A percentile compares a stretch with the other conserved stretches of the same genome.
These are phyloP conservation scores for Malacoctenus gilli DNA, from an alignment of 2,797 vertebrate genomes.

Conservation along the genomic window DNA sequence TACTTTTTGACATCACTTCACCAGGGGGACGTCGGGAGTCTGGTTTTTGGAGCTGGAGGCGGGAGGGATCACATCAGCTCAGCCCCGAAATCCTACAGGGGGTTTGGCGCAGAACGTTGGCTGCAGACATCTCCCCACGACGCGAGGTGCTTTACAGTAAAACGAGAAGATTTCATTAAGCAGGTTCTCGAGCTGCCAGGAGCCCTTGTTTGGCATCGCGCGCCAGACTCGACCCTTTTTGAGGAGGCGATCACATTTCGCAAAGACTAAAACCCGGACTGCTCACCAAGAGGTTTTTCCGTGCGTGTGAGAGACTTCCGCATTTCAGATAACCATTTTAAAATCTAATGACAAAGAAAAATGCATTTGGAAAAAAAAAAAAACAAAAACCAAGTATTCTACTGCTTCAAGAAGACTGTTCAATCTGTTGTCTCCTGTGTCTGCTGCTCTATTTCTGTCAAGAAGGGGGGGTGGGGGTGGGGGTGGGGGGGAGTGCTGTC, in stretches of 20 bases:
- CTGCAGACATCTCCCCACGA: too few species aligned
- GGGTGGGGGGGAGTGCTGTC: conserved; percentile 37
- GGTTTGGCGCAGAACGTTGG: conserved; percentile 1
- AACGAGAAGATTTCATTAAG: background rate
- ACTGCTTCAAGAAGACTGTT: conserved; percentile 35
- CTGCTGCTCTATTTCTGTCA: conserved; percentile 75
- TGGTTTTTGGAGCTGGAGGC: too few species aligned
- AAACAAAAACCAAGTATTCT: conserved; percentile 60
- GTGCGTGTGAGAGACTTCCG: too few species aligned
- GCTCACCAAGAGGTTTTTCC: background rate
- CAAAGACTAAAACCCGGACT: background rate
- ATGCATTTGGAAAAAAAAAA: conserved; percentile 21
- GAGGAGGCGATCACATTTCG: conserved; percentile 8
- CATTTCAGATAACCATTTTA: conserved; percentile 16
- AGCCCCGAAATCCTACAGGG: background rate
- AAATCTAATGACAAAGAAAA: conserved; percentile 35
- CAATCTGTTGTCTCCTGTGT: conserved; percentile 18
- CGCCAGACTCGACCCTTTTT: background rate
- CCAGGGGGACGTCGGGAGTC: background rate
- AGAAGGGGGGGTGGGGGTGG: conserved; percentile 55
- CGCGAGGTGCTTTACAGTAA: background rate
- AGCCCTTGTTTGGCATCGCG: conserved; percentile 9
- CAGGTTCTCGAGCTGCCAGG: conserved; percentile 6
- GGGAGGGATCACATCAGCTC: conserved; percentile 11
- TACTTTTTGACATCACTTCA: background rate